These are phyloP conservation scores for Panthera tigris DNA, from an alignment of 2,113 vertebrate species.

Conservation along the genomic window DNA sequence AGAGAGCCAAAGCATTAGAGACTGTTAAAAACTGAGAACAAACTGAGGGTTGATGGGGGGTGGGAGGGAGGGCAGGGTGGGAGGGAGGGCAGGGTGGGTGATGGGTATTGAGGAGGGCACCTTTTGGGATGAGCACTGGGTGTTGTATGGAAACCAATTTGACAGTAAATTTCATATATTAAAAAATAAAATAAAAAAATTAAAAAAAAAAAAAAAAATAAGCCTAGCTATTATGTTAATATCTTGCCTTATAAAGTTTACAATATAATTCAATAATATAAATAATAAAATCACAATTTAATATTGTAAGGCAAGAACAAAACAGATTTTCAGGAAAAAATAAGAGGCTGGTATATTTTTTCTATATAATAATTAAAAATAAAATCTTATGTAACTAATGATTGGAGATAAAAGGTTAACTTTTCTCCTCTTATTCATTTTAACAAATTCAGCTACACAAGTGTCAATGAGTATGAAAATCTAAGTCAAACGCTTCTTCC, in stretches of 20 bases:
- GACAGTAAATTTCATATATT: no score
- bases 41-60: no score
- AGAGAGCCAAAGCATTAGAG: no score
- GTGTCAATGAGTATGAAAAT: not conserved
- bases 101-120: no score
- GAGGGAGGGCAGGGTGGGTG: no score
- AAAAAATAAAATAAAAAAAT: no score
- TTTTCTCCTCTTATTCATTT: conserved; percentile 22
- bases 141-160: no score
- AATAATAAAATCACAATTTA: conserved; percentile 48
- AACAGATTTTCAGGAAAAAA: conserved; percentile 36
- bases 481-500: not conserved
- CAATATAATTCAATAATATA: conserved; percentile 55
- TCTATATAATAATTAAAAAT: conserved; percentile 23
- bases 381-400: conserved; percentile 17
- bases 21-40: no score
- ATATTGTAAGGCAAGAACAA: not conserved
- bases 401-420: not conserved
- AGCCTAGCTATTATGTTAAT: conserved; percentile 55
- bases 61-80: no score
- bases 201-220: no score
- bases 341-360: not conserved
- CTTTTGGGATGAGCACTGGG: no score
- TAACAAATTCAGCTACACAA: conserved; percentile 22
- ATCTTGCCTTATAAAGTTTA: conserved; percentile 30